Evolutionary conservation across 2,113 vertebrate species (phyloP).

Genomic region (Geococcyx californianus): DNA sequence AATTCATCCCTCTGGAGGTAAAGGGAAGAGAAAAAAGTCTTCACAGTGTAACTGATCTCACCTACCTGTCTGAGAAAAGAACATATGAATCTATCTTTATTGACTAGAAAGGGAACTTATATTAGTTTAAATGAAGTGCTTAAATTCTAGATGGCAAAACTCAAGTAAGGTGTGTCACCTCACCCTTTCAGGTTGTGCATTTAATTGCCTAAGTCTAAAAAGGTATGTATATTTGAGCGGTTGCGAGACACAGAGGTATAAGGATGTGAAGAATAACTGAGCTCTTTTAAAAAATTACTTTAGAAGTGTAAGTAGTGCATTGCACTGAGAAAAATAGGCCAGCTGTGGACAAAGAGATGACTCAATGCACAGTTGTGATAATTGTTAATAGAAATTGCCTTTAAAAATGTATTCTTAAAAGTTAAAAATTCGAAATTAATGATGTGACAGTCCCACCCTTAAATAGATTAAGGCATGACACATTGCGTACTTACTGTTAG

Average conservation of each 20-base stretch:
- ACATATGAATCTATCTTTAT: neutral
- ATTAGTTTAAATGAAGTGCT: neutral
- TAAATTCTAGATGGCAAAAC: neutral
- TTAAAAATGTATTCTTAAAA: conserved; percentile 36
- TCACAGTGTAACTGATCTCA: neutral
- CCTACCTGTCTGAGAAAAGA: neutral
- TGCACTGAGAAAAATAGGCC: neutral
- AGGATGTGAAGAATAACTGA: neutral
- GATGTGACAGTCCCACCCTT: conserved; percentile 18
- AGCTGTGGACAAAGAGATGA: neutral
- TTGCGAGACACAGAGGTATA: neutral
- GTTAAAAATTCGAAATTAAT: conserved; percentile 5
- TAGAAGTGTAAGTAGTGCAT: neutral
- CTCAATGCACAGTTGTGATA: neutral
- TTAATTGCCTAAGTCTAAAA: neutral
- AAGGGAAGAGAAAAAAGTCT: neutral
- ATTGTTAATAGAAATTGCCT: neutral
- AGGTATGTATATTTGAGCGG: neutral
- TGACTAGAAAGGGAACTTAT: neutral
- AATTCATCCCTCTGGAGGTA: neutral
- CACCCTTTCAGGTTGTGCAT: neutral
- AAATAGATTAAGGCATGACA: conserved; percentile 32
- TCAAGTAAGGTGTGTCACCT: neutral
- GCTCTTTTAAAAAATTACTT: neutral
- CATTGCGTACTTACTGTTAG: neutral